Percentiles rank a stretch among this genome's conserved stretches.
Evolutionary conservation across 2,888 invertebrate genomes (phyloP).

Genomic region (Clistopyga incitator): DNA sequence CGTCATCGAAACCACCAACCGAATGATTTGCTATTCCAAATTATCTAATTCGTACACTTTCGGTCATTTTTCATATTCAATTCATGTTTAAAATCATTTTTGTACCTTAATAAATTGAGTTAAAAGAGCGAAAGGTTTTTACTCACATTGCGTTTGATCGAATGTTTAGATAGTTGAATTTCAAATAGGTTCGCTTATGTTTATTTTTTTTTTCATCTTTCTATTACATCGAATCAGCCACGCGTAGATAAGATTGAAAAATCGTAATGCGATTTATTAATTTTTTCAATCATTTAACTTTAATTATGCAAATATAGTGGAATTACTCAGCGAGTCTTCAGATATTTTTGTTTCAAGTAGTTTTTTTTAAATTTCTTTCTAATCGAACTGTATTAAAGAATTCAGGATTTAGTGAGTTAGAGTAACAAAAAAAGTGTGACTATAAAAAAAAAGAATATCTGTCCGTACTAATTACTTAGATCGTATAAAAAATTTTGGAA

Average conservation of each 20-base stretch:
- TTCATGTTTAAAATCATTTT: background rate
- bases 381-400: background rate
- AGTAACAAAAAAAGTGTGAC: background rate
- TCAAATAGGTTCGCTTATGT: too few relatives aligned
- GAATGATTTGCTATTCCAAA: background rate
- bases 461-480: background rate
- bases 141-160: too few relatives aligned
- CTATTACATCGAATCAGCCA: too few relatives aligned
- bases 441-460: too few relatives aligned
- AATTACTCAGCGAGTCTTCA: background rate
- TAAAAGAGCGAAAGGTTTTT: too few relatives aligned
- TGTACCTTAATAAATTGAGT: background rate
- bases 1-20: background rate
- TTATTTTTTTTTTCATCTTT: too few relatives aligned
- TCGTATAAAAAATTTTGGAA: background rate
- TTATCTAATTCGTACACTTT: background rate
- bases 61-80: background rate
- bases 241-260: too few relatives aligned
- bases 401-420: background rate
- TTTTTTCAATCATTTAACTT: too few relatives aligned
- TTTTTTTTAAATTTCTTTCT: background rate
- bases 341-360: background rate
- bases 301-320: too few relatives aligned
- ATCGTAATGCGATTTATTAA: too few relatives aligned
- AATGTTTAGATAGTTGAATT: too few relatives aligned